Evolutionary conservation across 2,113 vertebrate genomes (phyloP).

Genomic region (Ochotona princeps): DNA sequence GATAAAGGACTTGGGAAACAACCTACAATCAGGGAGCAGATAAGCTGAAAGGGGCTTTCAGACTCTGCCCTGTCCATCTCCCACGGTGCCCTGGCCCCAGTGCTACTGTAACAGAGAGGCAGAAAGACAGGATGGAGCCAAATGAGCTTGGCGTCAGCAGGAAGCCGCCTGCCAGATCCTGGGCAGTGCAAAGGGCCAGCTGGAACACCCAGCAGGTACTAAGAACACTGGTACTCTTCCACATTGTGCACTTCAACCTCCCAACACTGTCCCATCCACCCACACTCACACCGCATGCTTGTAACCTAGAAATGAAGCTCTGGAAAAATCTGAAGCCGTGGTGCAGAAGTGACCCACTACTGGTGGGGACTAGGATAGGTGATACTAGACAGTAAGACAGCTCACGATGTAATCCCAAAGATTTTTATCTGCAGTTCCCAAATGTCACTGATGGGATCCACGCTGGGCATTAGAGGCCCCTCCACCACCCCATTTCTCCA

Average conservation of each 20-base stretch:
- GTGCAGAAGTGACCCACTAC: neutral
- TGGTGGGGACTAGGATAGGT: too few species aligned
- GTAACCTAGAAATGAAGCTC: neutral
- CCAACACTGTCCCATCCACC: neutral
- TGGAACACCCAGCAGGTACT: neutral
- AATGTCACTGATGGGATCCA: neutral
- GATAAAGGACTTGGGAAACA: rapidly evolving
- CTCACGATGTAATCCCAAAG: neutral
- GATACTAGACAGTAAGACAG: neutral
- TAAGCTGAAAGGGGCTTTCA: neutral
- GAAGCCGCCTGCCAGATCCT: neutral
- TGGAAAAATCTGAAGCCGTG: neutral
- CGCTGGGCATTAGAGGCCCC: neutral
- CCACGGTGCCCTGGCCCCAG: neutral
- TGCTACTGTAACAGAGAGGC: neutral
- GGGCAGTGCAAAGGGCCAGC: neutral
- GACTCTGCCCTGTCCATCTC: too few species aligned
- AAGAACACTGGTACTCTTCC: neutral
- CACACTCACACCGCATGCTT: neutral
- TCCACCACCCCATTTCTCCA: neutral
- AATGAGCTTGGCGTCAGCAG: neutral
- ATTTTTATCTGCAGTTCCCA: neutral
- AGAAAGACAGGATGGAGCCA: neutral
- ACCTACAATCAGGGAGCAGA: neutral
- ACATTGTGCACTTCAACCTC: neutral